Base-by-base conservation (phyloP, 2,888 invertebrate species). In the Brassicogethes aeneus region DNA sequence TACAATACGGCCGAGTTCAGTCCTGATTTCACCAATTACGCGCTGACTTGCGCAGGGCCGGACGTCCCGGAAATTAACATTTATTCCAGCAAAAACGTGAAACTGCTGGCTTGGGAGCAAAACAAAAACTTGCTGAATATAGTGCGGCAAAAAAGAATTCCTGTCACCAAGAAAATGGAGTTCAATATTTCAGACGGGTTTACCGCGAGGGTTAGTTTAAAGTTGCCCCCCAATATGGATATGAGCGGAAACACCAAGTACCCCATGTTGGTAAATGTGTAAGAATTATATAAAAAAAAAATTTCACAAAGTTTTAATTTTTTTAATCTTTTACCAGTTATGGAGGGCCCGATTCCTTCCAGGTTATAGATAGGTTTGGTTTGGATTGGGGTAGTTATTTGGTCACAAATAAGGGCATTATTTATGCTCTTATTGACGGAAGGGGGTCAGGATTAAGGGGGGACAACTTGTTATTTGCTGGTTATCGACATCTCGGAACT, bases 321-420 rank as follows among this genome's bases (percentile, higher is more conserved):
- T 35, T 41, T 2, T 17, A 33, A 13, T 39, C 36, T 29, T 42
- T 45, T 55, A 69, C 34, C 66, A 90, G 89, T 3, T 92, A 96
- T 64, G 95, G 85, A 2, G 96, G 95, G 3, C 96, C 96, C 1
- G 90, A 90, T 57, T 84, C 90, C 1, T 85, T 84, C 56, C 76
- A 84, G 57, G 93, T 94, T 3, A 79, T 82, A 1, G 83, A 90
- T 55, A 80, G 80, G 59, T 95, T 88, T 75, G 74, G 72, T 46
- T 61, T 93, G 14, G 87, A 86, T 62, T 94, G 93, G 91, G 88
- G 88, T 42, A 82, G 85, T 30, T 93, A 91, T 55, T 72, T 96
- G 36, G 82, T 86, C 13, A 82, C 85, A 13, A 83, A 87, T 44
- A 84, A 83, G 65, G 84, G 84, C 52, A 80, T 92, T 48, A 87